Base-by-base conservation (phyloP, 2,113 vertebrate genomes). In the Periophthalmus modestus region DNA sequence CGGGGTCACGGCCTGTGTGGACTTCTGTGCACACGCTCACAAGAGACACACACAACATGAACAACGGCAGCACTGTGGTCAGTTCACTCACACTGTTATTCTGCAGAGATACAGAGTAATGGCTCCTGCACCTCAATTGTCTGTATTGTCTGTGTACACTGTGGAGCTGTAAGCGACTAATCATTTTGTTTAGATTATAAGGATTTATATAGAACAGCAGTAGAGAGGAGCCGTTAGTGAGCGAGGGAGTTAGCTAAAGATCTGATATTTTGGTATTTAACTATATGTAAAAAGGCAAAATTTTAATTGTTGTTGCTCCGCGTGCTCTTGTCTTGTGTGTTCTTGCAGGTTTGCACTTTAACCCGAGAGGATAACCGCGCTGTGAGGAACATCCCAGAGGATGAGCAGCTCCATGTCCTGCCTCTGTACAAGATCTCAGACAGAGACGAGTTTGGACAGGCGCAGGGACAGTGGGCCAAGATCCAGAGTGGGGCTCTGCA, bases 31-130 rank as follows among this genome's bases (percentile, higher is more conserved):
- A 66, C 97, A 98, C 0, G 94, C 96, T 66, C 97, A 98, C 86
- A 96, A 93, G n/a, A 78, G 97, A 98, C 87, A 96, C 94, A 0
- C 97, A 98, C 77, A 98, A 98, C 93, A 98, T 98, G 96, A 95
- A 93, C 88, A 96, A 97, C 0, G 97, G 97, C 59, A 96, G 97
- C 93, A 98, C 97, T 54, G 96, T 98, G 94, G 97, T 98, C 93
- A 1, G 95, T 67, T 10, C 36, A 21, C 18, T 48, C 16, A n/a
- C 66, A 28, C 50, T 52, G 50, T 52, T 52, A 18, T 47, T 47
- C 46, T 47, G 28, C 4, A 39, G 39, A 43, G 7, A 43, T 43
- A 43, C 39, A 10, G 39, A 43, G 39, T 7, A 43, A 43, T 43
- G 10, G 39, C 39, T 43, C 7, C 39, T 43, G 39, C 39, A 28